A percentile compares a stretch with the other conserved stretches of the same genome.
Evolutionary conservation across 2,797 vertebrate genomes (phyloP).

Genomic region (Phataginus tricuspis): DNA sequence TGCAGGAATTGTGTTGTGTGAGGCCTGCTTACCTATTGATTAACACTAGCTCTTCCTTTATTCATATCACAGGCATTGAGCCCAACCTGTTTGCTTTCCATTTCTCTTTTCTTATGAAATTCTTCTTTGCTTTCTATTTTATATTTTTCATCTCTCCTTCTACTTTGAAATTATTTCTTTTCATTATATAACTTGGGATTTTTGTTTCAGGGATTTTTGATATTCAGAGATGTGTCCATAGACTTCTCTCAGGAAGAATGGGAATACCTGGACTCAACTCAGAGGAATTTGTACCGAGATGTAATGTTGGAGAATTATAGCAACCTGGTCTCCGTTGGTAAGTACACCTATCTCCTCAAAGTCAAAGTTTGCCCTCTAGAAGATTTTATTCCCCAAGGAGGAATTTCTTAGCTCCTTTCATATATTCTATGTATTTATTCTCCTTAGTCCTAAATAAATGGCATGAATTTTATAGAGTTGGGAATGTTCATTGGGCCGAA

Average conservation of each 20-base stretch:
- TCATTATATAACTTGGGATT: not conserved
- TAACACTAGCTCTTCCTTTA: not conserved
- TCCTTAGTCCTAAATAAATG: not conserved
- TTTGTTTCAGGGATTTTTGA: not conserved
- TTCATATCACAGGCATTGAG: not conserved
- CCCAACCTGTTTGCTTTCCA: not conserved
- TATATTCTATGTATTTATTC: not conserved
- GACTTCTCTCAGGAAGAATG: not conserved
- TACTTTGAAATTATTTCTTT: not conserved
- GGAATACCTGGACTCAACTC: not conserved
- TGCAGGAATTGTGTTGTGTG: not conserved
- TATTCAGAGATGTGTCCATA: not conserved
- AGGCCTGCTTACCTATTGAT: not conserved
- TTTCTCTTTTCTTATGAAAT: not conserved
- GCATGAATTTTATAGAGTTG: not conserved
- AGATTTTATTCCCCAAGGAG: not conserved
- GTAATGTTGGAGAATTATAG: slow-evolving; percentile 31
- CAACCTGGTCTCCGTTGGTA: slow-evolving; percentile 10
- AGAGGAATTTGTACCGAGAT: not conserved
- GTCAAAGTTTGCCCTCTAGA: not conserved
- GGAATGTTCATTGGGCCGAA: not conserved
- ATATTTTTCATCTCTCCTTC: not conserved
- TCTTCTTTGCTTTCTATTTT: not conserved
- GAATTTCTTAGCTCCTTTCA: not conserved
- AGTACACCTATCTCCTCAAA: not conserved